Evolutionary conservation across 2,113 vertebrate species (phyloP), one percentile per base, ranked within the genome.

Genomic region (Plecotus auritus): DNA sequence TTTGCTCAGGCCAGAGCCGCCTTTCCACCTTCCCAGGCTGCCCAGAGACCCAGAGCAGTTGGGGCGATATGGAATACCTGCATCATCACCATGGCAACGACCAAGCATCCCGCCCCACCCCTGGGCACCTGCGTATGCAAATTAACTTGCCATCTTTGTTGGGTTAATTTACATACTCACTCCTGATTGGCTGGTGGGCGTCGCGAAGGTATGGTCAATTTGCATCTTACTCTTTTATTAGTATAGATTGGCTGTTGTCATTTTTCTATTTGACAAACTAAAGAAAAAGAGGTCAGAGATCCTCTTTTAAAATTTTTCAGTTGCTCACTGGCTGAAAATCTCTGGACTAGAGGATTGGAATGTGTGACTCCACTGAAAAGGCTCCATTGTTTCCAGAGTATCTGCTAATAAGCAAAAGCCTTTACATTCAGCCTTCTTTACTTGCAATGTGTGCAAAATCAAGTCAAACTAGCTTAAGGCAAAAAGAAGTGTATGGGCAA

Each of bases 1-100:
- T 56, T 56, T 2, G 7, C 6, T 56, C 20, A 56, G 54, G 20
- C 1, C 20, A 7, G 6, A 56, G 54, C 20, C 54, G 22, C 54
- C 20, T 56, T 56, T 56, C 5, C 2, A 7, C 54, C 54, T 56
- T 56, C 54, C 54, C 54, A 56, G 2, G 2, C 54, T 56, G 20
- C 20, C 20, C 54, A 56, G 18, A 22, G 20, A 7, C 54, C 54
- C 54, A 56, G 54, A 56, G 54, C 7, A 3, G 54, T 1, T 56
- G 54, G 51, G 54, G 20, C 6, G 7, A 18, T 56, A 18, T 2
- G 20, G 18, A 56, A 22, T 2, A 18, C 54, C 20, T 56, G 18
- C 7, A 0, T 56, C 20, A 22, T 22, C 0, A 2, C 18, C 54
- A 56, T 22, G 7, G 54, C 5, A 1, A 56, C 2, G 2, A 56